Base-by-base conservation (phyloP, 1,140 invertebrate genomes). In the Heliconius himera region DNA sequence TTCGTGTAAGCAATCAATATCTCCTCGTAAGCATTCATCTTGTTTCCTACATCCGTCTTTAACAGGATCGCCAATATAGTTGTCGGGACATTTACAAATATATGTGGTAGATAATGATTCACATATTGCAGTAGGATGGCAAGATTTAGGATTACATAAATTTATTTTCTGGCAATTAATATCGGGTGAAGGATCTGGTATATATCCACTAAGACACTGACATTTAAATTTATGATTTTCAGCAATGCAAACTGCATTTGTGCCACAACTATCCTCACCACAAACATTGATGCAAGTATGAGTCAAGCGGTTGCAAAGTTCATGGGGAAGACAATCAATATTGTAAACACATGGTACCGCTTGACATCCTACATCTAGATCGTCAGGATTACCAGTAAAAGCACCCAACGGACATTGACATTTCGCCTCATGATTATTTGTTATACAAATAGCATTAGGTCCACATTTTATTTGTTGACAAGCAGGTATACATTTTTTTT, bases 321-420 rank as follows among this genome's bases (percentile, higher is more conserved):
- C 97, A 46, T 96, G 95, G 3, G 96, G 93, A 18, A 96, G 96
- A 88, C 98, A 98, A 86, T 98, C 98, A 38, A 96, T 96, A 84
- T 98, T 98, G 86, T 97, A 98, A 38, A 98, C 97, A 88, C 98
- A 98, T 11, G 97, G 97, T 2, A 98, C 98, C 38, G 96, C 95
- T 89, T 96, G 95, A 86, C 98, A 98, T 29, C 97, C 97, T 81
- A 95, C 95, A 33, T 94, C 93, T 0, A 95, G 90, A 88, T 98
- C 97, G 87, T 97, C 96, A 0, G 98, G 97, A 95, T 98, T 96
- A 1, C 98, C 98, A 9, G 97, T 96, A 89, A 96, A 98, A 1
- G 97, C 96, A 20, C 98, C 98, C 8, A 96, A 96, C 9, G 98
- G 98, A 90, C 98, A 99, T 88, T 98, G 97, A 87, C 98, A 99